Base-by-base conservation (phyloP, 2,113 vertebrate species). In the Taxidea taxus region DNA sequence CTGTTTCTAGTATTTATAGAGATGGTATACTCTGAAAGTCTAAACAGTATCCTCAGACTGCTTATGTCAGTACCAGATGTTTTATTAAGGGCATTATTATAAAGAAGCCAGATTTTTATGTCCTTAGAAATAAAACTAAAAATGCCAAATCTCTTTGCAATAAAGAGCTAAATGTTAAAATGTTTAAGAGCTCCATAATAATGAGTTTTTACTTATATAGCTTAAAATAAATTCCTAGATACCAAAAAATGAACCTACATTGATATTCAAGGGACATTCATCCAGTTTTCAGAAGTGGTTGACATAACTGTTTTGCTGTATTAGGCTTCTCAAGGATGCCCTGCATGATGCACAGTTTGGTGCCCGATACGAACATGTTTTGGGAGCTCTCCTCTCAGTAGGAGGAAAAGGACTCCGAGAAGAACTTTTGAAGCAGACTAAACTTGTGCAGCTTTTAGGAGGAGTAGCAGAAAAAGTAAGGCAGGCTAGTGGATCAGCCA, bases 291-390 rank as follows among this genome's bases (percentile, higher is more conserved):
- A 90, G 39, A 64, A 64, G 62, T 64, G 62, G 29, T 29, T 64
- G 93, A 98, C 20, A 31, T 95, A 49, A 20, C 58, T 98, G 42
- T 95, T 90, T 97, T 98, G 56, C 81, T 97, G 0, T 98, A 97
- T 98, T 98, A 99, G 99, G 99, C 99, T 99, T 97, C 99, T 99
- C 90, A 99, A 99, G 97, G 99, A 99, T 91, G 99, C 99, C 0
- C 98, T 99, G n/a, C 99, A 99, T 98, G 99, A 99, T 92, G 98
- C 99, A 0, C 99, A 99, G 83, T 99, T 99, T 98, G 99, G 99
- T 34, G 82, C 98, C 88, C 99, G 99, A 39, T 99, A 99, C 58
- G 99, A 99, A 94, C 98, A 98, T 66, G 98, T 99, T 93, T 99
- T 99, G 95, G 99, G 99, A 54, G 99, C 99, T 93, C 98, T 99